phyloP scores from a whole-genome alignment of 2,113 vertebrate genomes.

The Macaca nemestrina region DNA sequence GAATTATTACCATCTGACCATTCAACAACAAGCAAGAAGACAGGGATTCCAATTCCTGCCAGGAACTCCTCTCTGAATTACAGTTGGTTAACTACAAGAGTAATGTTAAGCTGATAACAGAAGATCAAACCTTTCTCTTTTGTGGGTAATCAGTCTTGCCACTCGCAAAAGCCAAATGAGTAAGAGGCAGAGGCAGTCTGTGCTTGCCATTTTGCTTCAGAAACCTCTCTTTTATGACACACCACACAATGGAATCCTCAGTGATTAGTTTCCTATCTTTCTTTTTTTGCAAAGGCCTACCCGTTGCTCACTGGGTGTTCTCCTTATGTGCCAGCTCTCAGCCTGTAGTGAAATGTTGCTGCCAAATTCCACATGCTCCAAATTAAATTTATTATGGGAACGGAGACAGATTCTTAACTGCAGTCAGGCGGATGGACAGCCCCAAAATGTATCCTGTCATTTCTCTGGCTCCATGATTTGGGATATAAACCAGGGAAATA shows the following conservation, averaged over 20 bases:
- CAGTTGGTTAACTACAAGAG: neutral
- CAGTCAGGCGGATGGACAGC: neutral
- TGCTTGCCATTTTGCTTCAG: rapidly evolving
- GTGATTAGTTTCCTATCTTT: neutral
- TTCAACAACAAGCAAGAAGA: neutral
- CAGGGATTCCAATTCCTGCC: neutral
- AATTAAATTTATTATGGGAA: conserved; percentile 23
- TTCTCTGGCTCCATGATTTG: conserved; percentile 26
- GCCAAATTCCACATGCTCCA: neutral
- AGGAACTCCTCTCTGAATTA: neutral
- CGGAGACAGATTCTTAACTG: conserved; percentile 2
- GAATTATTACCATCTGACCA: neutral
- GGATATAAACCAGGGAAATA: neutral
- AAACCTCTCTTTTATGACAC: neutral
- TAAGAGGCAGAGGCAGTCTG: neutral
- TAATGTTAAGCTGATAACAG: neutral
- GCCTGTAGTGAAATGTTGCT: neutral
- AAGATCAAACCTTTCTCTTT: neutral
- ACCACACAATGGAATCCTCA: neutral
- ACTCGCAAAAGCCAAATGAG: neutral
- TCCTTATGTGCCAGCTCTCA: neutral
- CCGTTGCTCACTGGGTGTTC: neutral
- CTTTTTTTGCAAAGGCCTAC: neutral
- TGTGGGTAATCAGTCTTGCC: neutral
- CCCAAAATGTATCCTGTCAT: neutral